Evolutionary conservation across 2,113 vertebrate species (phyloP), one percentile per base, ranked within the genome.

Genomic region (Pterophyllum scalare): DNA sequence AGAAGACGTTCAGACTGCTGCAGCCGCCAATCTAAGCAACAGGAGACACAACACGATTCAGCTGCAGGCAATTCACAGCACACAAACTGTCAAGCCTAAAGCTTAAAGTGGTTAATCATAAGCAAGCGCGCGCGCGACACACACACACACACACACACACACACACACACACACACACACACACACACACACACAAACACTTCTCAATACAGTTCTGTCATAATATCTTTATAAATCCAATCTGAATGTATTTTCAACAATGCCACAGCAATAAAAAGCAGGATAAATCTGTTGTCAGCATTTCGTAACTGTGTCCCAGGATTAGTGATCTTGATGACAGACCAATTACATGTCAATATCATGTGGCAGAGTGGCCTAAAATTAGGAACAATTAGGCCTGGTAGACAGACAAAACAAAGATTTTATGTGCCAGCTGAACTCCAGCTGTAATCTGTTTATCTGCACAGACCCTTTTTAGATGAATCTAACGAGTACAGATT

Each of bases 1-100:
- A 98, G 91, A 99, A 97, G 67, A 99, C 97, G 7, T 97, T 99
- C 75, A 99, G 97, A 90, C 96, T 95, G 83, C 96, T 95, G 95
- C 98, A 99, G 28, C 98, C 98, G 0, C 98, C 98, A 2, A 99
- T 97, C 98, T 99, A 74, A 22, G 17, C 13, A 49, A 59, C 31
- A 86, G 9, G 72, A 43, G 19, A 58, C 20, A 78, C 9, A 49
- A 26, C 38, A 77, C 12, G 49, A 78, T 80, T 26, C 57, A 38
- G 12, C 58, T 15, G 5, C 19, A 13, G 2, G 26, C 79, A 62
- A 43, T 33, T 77, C 43, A 38, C 26, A 11, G 12, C 8, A 7
- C 17, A 67, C 1, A 17, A 31, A 9, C 10, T 19, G 6, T n/a
- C 12, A 40, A 13, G 19, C 20, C 57, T 19, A 22, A 35, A 57